Evolutionary conservation across 2,797 vertebrate species (phyloP).

Genomic region (Pangasius djambal): DNA sequence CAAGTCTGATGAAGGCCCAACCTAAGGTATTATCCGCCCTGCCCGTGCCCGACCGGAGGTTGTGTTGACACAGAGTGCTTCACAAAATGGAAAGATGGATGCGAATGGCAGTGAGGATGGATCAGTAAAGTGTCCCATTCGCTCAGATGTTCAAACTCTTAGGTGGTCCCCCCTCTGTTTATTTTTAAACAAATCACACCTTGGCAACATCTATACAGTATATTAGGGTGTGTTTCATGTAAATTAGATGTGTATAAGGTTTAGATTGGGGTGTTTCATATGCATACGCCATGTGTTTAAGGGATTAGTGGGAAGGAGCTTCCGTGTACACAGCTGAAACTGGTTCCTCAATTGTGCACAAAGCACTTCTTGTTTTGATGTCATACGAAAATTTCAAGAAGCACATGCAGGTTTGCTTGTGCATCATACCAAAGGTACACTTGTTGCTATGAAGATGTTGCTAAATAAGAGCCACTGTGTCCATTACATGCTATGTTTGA

Average conservation of each 20-base stretch:
- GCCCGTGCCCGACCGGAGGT: background rate
- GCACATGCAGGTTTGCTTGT: constrained; percentile 1
- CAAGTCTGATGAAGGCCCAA: background rate
- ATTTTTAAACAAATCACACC: background rate
- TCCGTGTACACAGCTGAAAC: background rate
- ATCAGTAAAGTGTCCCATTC: background rate
- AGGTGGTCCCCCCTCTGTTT: background rate
- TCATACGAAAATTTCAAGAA: background rate
- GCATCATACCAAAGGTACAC: background rate
- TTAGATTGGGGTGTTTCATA: background rate
- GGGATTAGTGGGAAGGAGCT: background rate
- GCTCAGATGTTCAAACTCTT: background rate
- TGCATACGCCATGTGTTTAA: background rate
- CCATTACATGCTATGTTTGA: background rate
- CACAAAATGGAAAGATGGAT: background rate
- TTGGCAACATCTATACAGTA: background rate
- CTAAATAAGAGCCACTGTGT: background rate
- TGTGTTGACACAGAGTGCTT: background rate
- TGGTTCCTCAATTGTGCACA: background rate
- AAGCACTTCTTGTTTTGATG: background rate
- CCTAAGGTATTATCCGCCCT: too few species aligned
- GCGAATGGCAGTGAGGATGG: background rate
- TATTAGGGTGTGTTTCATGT: background rate
- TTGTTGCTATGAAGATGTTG: background rate
- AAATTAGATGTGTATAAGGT: background rate